Base-by-base conservation (phyloP, 2,888 invertebrate species). In the Hoplodrina ambigua region DNA sequence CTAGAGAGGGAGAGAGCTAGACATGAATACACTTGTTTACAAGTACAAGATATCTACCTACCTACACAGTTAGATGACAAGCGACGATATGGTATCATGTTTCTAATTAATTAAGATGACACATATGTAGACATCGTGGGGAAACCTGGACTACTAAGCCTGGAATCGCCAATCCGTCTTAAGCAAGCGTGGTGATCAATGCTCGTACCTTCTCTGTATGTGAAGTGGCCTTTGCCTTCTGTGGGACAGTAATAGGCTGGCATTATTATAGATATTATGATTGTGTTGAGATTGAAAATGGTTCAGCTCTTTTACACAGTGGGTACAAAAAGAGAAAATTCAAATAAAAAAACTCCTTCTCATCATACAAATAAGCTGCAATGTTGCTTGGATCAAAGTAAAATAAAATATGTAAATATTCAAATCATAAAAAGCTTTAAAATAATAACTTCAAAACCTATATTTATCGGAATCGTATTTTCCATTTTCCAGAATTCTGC, bases 1-100 rank as follows among this genome's bases (percentile, higher is more conserved):
- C 66, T 30, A 60, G 63, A 25, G 63, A 50, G 17, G 19, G 62
- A 50, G 17, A 25, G 59, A 61, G 56, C 30, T 58, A 33, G 33
- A 44, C 10, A 25, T 20, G n/a, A n/a, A n/a, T 76, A 57, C 53
- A 72, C 19, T 41, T 68, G 60, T 30, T 64, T 55, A 61, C 52
- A 25, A 25, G 33, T 15, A 44, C 17, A 33, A 25, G 25, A n/a
- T 30, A 55, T 13, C 10, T 37, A 37, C 8, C 37, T 10, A 37
- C 10, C 44, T 15, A 49, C 3, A 55, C 30, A 46, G 19, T 11
- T 20, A 50, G 49, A 50, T 55, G 33, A 61, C 8, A 41, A 46
- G 50, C 13, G 11, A 37, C 15, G 25, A 44, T 15, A n/a, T 25
- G n/a, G 41, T 13, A 10, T 52, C 50, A 64, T 25, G 56, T 10